These are phyloP conservation scores for Sinella curviseta DNA, from an alignment of 1,140 invertebrate species.

Conservation along the genomic window DNA sequence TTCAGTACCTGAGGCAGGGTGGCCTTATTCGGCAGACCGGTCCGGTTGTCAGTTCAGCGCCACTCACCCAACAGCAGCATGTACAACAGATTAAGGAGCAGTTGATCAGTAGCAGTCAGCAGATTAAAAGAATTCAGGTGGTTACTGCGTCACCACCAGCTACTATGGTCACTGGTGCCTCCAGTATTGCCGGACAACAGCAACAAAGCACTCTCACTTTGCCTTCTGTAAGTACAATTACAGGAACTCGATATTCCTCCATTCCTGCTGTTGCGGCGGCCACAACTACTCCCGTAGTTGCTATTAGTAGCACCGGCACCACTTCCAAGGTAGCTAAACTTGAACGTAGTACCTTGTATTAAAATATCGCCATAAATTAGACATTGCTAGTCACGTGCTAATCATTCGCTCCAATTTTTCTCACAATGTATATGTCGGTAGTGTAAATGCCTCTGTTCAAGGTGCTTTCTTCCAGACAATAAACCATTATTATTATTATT, in stretches of 20 bases:
- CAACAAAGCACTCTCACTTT: not conserved
- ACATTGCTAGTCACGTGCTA: too few relatives aligned
- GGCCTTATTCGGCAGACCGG: not conserved
- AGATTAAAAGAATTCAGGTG: conserved; percentile 34
- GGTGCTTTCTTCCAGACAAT: not conserved
- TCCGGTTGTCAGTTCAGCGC: not conserved
- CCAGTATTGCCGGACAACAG: not conserved
- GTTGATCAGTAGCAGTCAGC: not conserved
- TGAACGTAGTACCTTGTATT: too few relatives aligned
- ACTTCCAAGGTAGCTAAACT: too few relatives aligned
- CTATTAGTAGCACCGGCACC: not conserved
- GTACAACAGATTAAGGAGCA: not conserved
- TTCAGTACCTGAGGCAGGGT: not conserved
- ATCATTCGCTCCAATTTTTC: too few relatives aligned
- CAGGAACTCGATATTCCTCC: not conserved
- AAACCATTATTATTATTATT: not conserved
- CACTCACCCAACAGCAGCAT: not conserved
- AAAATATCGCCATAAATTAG: too few relatives aligned
- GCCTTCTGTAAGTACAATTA: not conserved
- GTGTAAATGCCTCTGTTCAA: not conserved
- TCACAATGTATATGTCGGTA: too few relatives aligned
- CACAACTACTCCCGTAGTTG: not conserved
- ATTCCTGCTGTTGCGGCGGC: not conserved
- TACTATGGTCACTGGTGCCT: conserved; percentile 12
- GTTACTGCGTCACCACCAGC: conserved; percentile 14